Conservation (phyloP, 2,113 vertebrate genomes). For the Etheostoma spectabile region DNA sequence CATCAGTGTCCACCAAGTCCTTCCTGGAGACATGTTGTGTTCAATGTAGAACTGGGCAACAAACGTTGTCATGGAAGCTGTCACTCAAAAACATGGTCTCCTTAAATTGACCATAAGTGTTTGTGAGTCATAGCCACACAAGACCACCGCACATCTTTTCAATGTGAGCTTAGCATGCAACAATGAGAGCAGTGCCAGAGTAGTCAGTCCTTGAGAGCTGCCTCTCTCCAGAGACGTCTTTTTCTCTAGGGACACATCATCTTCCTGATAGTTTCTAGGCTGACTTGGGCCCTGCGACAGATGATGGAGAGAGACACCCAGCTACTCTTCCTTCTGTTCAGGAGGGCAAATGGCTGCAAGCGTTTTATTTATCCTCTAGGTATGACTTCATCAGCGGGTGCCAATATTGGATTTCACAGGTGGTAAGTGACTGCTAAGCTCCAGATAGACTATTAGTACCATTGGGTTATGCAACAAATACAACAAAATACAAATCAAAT, state of each 20-base stretch:
- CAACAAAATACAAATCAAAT: neutral
- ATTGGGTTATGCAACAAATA: neutral
- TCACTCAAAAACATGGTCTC: constrained; percentile 28
- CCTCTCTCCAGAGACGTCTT: constrained; percentile 60
- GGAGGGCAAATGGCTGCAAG: neutral
- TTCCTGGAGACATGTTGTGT: neutral
- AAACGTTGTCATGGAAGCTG: constrained; percentile 15
- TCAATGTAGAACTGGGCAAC: neutral
- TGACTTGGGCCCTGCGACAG: constrained; percentile 46
- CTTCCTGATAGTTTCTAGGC: constrained; percentile 57
- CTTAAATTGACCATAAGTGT: constrained; percentile 58
- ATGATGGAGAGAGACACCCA: constrained; percentile 51
- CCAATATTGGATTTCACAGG: constrained; percentile 10
- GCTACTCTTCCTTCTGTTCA: constrained; percentile 22
- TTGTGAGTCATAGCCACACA: constrained; percentile 24
- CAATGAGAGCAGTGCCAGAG: constrained; percentile 58
- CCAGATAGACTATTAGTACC: neutral
- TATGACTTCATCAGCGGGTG: constrained; percentile 17
- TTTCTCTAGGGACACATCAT: constrained; percentile 77
- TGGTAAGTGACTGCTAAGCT: constrained; percentile 10
- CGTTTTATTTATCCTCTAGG: constrained; percentile 44
- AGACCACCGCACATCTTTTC: constrained; percentile 8
- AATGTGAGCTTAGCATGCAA: constrained; percentile 12
- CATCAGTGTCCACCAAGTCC: neutral
- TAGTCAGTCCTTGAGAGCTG: constrained; percentile 75